Conservation (phyloP, 2,888 invertebrate species). For the Pollenia labialis region DNA sequence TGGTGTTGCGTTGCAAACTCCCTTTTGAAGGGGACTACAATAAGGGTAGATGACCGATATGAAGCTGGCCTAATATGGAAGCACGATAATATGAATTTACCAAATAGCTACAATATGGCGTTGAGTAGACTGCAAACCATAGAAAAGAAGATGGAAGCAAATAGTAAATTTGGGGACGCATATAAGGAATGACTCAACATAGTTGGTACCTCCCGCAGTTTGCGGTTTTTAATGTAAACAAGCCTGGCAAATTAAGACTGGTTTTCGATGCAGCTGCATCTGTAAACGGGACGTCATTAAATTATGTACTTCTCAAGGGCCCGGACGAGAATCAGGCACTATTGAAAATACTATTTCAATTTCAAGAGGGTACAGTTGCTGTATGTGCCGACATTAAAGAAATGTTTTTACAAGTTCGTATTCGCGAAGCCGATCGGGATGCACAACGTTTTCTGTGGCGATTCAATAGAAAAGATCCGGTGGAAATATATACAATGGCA, state of each 20-base stretch:
- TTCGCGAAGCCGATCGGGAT: background rate
- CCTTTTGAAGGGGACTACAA: background rate
- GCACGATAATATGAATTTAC: background rate
- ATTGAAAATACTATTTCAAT: background rate
- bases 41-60: background rate
- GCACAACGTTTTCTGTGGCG: background rate
- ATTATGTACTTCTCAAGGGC: no score
- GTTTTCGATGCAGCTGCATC: no score
- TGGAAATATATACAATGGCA: constrained; percentile 12
- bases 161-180: no score
- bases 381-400: background rate
- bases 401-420: background rate
- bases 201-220: no score
- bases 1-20: background rate
- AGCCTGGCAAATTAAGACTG: no score
- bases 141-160: background rate
- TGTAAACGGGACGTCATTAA: no score
- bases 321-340: no score
- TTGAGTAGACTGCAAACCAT: background rate
- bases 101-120: constrained; percentile 8
- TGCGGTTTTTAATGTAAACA: no score
- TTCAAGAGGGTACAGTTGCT: background rate
- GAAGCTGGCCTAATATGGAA: background rate
- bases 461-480: background rate
- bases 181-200: no score